Evolutionary conservation across 2,113 vertebrate species (phyloP).

Genomic region (Cebus imitator): DNA sequence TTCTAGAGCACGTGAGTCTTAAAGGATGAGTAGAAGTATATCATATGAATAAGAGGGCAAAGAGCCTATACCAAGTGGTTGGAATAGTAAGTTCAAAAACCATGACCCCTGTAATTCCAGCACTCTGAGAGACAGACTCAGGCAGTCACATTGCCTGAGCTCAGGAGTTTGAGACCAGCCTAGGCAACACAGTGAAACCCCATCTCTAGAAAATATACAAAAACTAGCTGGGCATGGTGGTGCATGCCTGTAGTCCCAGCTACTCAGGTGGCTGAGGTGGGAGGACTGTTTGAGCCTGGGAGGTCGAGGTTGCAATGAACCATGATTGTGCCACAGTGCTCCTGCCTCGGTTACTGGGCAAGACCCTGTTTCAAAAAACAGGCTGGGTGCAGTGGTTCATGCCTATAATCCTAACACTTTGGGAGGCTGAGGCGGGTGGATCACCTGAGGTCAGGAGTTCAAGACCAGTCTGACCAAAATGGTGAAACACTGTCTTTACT

Average conservation of each 20-base stretch:
- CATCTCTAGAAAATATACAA: no score
- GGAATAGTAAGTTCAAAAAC: not conserved
- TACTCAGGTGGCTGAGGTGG: no score
- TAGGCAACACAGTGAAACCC: no score
- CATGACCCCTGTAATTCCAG: not conserved
- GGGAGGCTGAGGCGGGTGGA: not conserved
- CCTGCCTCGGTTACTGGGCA: no score
- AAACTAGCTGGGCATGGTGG: no score
- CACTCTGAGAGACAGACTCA: not conserved
- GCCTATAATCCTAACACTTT: not conserved
- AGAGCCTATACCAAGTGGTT: not conserved
- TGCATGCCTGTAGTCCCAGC: no score
- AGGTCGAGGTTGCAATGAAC: no score
- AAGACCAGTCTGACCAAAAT: not conserved
- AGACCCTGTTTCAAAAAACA: no score
- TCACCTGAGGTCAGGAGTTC: not conserved
- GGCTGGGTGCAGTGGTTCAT: not conserved
- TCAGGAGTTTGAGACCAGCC: no score
- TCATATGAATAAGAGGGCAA: not conserved
- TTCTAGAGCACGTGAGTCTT: not conserved
- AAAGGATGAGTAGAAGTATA: not conserved
- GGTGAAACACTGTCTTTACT: not conserved
- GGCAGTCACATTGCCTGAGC: no score
- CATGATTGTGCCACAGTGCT: no score
- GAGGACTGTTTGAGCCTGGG: no score